phyloP scores from a whole-genome alignment of 2,888 invertebrate genomes.

The Cloeon dipterum region DNA sequence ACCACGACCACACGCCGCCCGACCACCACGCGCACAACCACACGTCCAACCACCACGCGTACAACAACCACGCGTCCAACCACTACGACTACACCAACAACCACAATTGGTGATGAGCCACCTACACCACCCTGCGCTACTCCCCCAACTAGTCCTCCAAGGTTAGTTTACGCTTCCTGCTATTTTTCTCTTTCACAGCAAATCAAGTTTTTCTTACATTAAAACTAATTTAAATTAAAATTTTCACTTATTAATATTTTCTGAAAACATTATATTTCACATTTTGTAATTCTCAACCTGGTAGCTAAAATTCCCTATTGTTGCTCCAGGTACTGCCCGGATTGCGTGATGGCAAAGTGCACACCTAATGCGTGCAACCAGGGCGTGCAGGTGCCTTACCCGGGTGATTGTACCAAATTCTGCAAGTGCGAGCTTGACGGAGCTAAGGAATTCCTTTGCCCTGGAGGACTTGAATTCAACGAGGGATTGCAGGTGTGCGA shows the following conservation, averaged over 20 bases:
- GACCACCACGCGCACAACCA: not conserved
- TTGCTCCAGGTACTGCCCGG: too few relatives aligned
- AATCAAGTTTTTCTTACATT: too few relatives aligned
- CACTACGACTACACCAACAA: not conserved
- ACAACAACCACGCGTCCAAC: not conserved
- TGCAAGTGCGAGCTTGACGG: not conserved
- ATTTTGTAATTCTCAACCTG: too few relatives aligned
- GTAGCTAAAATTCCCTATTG: too few relatives aligned
- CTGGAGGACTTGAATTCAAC: not conserved
- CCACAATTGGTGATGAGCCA: too few relatives aligned
- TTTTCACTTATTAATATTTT: too few relatives aligned
- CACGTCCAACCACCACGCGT: not conserved
- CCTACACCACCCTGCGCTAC: too few relatives aligned
- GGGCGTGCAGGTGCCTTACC: not conserved
- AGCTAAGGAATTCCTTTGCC: not conserved
- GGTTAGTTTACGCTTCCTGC: too few relatives aligned
- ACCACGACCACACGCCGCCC: not conserved
- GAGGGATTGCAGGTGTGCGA: not conserved
- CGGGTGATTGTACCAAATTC: not conserved
- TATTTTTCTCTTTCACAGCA: too few relatives aligned
- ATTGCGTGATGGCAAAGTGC: not conserved
- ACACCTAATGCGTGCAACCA: not conserved
- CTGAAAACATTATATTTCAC: too few relatives aligned
- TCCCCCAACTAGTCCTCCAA: too few relatives aligned
- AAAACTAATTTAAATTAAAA: too few relatives aligned